Percentiles rank a stretch among this genome's conserved stretches.
phyloP scores from a whole-genome alignment of 1,140 invertebrate genomes.

The Bombyx mori region ASM3026992v2 NC_085112.1:8187001-8187500 shows the following conservation, averaged over 20 bases:
- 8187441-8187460: too few relatives aligned
- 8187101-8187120: background rate
- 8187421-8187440: too few relatives aligned
- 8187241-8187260: conserved; percentile 93
- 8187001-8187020: conserved; percentile 90
- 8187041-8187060: conserved; percentile 83
- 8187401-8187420: too few relatives aligned
- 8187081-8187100: background rate
- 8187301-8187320: conserved; percentile 92
- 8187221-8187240: conserved; percentile 97
- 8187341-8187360: too few relatives aligned
- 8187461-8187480: too few relatives aligned
- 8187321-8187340: conserved; percentile 80
- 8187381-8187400: too few relatives aligned
- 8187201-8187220: conserved; percentile 94
- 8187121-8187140: background rate
- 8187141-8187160: background rate
- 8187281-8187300: conserved; percentile 97
- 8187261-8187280: conserved; percentile 91
- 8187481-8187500: too few relatives aligned
- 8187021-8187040: conserved; percentile 98
- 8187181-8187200: conserved; percentile 85
- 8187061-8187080: background rate
- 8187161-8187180: conserved; percentile 30
- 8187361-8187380: too few relatives aligned